Conservation (phyloP, 2,797 vertebrate genomes). For the Clarias fuscus region DNA sequence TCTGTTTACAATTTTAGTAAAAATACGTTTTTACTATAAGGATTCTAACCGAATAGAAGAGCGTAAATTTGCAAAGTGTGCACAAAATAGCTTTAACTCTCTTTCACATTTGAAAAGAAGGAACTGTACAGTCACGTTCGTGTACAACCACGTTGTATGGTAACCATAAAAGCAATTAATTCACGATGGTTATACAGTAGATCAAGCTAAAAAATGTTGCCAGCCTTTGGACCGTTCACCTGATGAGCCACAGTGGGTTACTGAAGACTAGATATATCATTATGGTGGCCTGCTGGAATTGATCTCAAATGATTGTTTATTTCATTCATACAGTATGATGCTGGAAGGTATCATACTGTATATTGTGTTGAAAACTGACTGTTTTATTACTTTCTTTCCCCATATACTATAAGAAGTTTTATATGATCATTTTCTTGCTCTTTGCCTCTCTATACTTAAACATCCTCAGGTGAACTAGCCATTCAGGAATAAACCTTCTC, state of each 20-base stretch:
- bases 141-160: neutral
- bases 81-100: neutral
- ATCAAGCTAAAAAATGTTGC: conserved; percentile 52
- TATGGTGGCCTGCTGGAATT: conserved; percentile 37
- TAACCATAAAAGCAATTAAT: conserved; percentile 43
- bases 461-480: conserved; percentile 46
- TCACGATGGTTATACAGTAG: conserved; percentile 41
- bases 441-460: conserved; percentile 42
- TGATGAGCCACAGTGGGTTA: conserved; percentile 55
- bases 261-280: conserved; percentile 39
- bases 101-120: neutral
- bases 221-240: conserved; percentile 44
- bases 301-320: conserved; percentile 37
- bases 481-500: conserved; percentile 46
- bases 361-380: neutral
- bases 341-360: too few relatives aligned
- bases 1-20: neutral
- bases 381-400: conserved; percentile 19
- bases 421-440: conserved; percentile 20
- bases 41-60: neutral
- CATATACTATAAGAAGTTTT: neutral
- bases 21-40: too few relatives aligned
- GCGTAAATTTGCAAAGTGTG: too few relatives aligned
- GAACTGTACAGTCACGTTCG: neutral
- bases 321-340: neutral